Conservation (phyloP, 2,113 vertebrate genomes). For the Periophthalmus modestus region DNA sequence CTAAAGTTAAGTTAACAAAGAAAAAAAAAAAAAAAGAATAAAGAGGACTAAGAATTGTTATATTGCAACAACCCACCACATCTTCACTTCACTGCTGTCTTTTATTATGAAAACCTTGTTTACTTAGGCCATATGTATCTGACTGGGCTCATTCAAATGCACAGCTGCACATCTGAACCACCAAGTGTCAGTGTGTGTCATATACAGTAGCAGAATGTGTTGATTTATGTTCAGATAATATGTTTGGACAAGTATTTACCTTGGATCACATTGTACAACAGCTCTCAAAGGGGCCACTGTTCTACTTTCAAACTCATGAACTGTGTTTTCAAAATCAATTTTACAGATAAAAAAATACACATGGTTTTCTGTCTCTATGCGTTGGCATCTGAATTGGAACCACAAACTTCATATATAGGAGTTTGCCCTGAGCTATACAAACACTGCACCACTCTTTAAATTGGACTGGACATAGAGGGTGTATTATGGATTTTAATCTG, state of each 20-base stretch:
- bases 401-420: background rate
- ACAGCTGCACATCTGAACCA: too few relatives aligned
- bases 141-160: too few relatives aligned
- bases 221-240: too few relatives aligned
- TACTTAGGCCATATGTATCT: too few relatives aligned
- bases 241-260: background rate
- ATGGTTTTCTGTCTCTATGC: background rate
- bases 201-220: too few relatives aligned
- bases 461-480: background rate
- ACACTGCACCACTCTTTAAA: background rate
- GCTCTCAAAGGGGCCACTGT: background rate
- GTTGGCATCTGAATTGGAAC: background rate
- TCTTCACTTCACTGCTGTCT: too few relatives aligned
- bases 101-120: too few relatives aligned
- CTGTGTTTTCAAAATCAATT: conserved; percentile 9
- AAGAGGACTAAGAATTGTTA: too few relatives aligned
- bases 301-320: conserved; percentile 4
- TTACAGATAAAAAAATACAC: background rate
- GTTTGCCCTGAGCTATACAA: background rate
- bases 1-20: too few relatives aligned
- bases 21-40: too few relatives aligned
- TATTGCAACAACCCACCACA: too few relatives aligned
- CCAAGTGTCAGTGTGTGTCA: too few relatives aligned
- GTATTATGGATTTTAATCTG: background rate
- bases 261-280: background rate